Base-by-base conservation (phyloP, 2,888 invertebrate genomes). In the Platynereis dumerilii region DNA sequence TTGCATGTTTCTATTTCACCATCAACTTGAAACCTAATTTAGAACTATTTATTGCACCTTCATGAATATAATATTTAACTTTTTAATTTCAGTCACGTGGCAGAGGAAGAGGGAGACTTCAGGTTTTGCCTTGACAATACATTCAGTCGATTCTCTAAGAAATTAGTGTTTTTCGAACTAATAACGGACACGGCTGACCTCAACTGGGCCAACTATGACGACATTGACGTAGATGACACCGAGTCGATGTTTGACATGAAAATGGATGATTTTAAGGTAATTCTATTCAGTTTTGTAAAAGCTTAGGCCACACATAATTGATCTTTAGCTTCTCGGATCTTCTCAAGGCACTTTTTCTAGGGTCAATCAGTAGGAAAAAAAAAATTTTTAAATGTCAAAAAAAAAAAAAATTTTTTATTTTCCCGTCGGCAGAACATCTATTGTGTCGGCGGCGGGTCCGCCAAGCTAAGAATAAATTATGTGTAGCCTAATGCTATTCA, bases 41-140 rank as follows among this genome's bases (percentile, higher is more conserved):
- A 34, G 34, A 34, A 7, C 34, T 34, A 34, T 34, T 34, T 34
- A 7, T 12, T 34, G 34, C 12, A 12, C n/a, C n/a, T n/a, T 34
- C 12, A 34, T 34, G 34, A 5, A 34, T 34, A 7, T 34, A 34
- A 7, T 34, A 7, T 7, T 34, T 34, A 5, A 34, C 12, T n/a
- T 34, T 34, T 57, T 29, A 17, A 24, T 57, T 67, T 2, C 55
- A 72, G 72, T 45, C 15, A 68, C 15, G 20, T 26, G 22, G 61
- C 70, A 2, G 29, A 44, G n/a, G 68, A 66, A 34, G 64, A 64
- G 34, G 94, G 94, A 0, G 92, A 92, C 79, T 93, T 91, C 80
- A 88, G 90, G 69, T 88, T 94, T 76, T 95, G 95, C 78, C 93
- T 94, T 76, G 94, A 94, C 80, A 95, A 95, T 81, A 90, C 89